Evolutionary conservation across 2,113 vertebrate genomes (phyloP), one percentile per base, ranked within the genome.

Genomic region (Pandion haliaetus): DNA sequence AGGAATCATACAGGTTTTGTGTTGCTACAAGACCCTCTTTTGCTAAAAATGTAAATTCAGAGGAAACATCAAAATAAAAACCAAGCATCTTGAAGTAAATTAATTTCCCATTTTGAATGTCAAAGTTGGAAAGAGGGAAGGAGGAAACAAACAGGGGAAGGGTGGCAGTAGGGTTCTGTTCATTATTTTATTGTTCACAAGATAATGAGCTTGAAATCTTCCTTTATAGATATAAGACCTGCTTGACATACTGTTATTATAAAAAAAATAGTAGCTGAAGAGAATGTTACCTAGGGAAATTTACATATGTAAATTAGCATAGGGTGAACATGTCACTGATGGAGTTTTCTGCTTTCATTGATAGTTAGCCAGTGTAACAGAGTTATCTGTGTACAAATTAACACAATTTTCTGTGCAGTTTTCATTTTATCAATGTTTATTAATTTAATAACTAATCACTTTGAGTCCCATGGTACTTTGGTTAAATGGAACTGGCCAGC

Each of bases 241-340:
- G 26, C 8, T 83, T 89, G 81, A 95, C 47, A 62, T 40, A 8
- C 24, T 54, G 40, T 77, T 88, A 80, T 73, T 67, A 62, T 38
- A 77, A 79, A 80, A 88, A 91, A 70, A 6, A 1, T 16, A 69
- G 50, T 79, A 92, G 40, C 12, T 80, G 44, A 95, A 87, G n/a
- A 81, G 52, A 72, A 13, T 74, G 38, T 50, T 95, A 90, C 59
- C 87, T 89, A 81, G 66, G 70, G 77, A 96, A 95, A 97, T 95
- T 74, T 95, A 38, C 67, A 63, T 81, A 89, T 88, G 25, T 40
- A 96, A 95, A 95, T 93, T 84, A 85, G 7, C n/a, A 55, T 32
- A 77, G 8, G 16, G 31, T 72, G 26, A 86, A 66, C 34, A 38
- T 49, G 31, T 74, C 36, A 86, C 69, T 87, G 42, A 26, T 86